phyloP scores from a whole-genome alignment of 2,888 invertebrate genomes.

The Pasiphila rectangulata region DNA sequence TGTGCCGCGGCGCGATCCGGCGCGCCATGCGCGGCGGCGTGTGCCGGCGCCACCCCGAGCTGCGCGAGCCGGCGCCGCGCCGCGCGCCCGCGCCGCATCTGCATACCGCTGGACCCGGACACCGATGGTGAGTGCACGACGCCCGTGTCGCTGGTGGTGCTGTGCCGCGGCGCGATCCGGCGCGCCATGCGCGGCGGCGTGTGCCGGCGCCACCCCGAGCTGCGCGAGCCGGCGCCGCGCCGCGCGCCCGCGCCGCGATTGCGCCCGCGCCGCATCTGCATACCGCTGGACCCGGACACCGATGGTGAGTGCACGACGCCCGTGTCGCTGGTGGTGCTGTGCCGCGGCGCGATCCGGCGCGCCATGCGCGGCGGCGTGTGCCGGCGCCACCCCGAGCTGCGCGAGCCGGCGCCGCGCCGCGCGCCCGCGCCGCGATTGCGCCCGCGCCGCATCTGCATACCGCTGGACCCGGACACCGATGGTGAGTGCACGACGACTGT shows the following conservation, averaged over 20 bases:
- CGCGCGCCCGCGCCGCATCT: no score
- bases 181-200: constrained; percentile 48
- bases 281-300: constrained; percentile 62
- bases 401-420: constrained; percentile 41
- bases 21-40: no score
- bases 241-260: constrained; percentile 32
- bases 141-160: constrained; percentile 58
- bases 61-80: no score
- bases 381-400: constrained; percentile 54
- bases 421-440: constrained; percentile 33
- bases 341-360: constrained; percentile 51
- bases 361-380: constrained; percentile 49
- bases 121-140: constrained; percentile 28
- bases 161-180: constrained; percentile 55
- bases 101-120: no score
- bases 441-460: constrained; percentile 58
- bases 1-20: no score
- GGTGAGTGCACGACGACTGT: constrained; percentile 42
- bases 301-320: no score
- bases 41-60: no score
- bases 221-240: constrained; percentile 45
- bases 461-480: constrained; percentile 60
- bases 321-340: constrained; percentile 60
- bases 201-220: constrained; percentile 51
- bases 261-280: constrained; percentile 55